Conservation (phyloP, 2,888 invertebrate genomes). For the Pemphredon lugubris region DNA sequence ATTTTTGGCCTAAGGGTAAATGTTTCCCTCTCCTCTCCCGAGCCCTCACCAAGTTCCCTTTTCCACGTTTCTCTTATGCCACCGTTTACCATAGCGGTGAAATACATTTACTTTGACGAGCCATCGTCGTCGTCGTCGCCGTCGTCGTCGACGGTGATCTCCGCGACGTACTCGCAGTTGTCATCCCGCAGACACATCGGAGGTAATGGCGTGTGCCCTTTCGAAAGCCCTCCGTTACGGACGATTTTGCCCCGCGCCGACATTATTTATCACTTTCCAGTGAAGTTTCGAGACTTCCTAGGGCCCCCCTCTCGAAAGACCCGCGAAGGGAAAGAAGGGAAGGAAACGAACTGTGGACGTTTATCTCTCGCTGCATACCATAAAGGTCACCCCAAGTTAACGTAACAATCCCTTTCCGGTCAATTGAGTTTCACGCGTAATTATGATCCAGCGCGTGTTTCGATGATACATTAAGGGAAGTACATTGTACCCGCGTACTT, state of each 20-base stretch:
- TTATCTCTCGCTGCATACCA: slow-evolving; percentile 39
- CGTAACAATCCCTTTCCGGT: slow-evolving; percentile 44
- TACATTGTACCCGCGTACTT: too few species aligned
- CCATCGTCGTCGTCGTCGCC: slow-evolving; percentile 17
- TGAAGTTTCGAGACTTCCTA: slow-evolving; percentile 49
- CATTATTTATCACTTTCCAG: slow-evolving; percentile 73
- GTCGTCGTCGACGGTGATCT: slow-evolving; percentile 30
- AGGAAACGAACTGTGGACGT: slow-evolving; percentile 48
- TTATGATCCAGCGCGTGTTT: too few species aligned
- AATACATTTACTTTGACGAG: slow-evolving; percentile 49
- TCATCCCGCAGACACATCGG: slow-evolving; percentile 64
- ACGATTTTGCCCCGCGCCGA: slow-evolving; percentile 72
- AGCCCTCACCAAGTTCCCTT: neutral
- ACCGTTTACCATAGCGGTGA: slow-evolving; percentile 37
- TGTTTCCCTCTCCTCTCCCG: slow-evolving; percentile 26
- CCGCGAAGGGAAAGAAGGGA: slow-evolving; percentile 30
- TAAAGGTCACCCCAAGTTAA: slow-evolving; percentile 47
- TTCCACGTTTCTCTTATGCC: slow-evolving; percentile 14
- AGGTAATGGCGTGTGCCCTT: slow-evolving; percentile 77
- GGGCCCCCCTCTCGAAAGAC: slow-evolving; percentile 21
- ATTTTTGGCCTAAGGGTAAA: slow-evolving; percentile 65
- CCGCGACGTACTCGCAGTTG: slow-evolving; percentile 48
- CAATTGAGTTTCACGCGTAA: slow-evolving; percentile 48
- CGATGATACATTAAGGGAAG: neutral
- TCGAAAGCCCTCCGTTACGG: slow-evolving; percentile 73